These are phyloP conservation scores for Thereva nobilitata DNA, from an alignment of 2,888 invertebrate genomes.

Conservation along the genomic window DNA sequence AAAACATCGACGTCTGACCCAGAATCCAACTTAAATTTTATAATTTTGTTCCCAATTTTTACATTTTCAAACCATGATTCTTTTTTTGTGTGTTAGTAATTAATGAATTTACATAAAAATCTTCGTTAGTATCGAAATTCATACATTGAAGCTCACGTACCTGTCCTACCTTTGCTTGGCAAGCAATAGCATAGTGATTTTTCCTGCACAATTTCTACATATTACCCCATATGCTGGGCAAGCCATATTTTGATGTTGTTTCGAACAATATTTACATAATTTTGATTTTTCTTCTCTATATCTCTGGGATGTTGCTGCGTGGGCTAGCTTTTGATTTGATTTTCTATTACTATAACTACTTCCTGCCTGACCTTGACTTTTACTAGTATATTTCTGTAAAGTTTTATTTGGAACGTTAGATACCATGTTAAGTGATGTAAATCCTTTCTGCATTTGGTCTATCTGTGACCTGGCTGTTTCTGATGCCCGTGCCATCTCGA, in stretches of 20 bases:
- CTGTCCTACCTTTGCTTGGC: conserved; percentile 1
- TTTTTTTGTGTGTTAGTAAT: conserved; percentile 6
- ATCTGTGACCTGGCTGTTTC: conserved; percentile 11
- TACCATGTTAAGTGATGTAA: too few relatives aligned
- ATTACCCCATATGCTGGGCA: conserved; percentile 29
- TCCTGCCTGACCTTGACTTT: too few relatives aligned
- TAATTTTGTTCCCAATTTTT: not conserved
- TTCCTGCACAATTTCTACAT: conserved; percentile 22
- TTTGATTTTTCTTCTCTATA: conserved; percentile 1
- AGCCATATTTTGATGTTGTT: conserved; percentile 6
- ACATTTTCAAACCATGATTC: conserved; percentile 25
- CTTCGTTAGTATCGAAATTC: conserved; percentile 2
- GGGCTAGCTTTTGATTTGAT: not conserved
- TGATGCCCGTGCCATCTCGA: conserved; percentile 26
- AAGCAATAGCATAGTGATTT: conserved; percentile 25
- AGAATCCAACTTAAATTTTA: conserved; percentile 33
- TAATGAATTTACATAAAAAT: not conserved
- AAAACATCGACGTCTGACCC: conserved; percentile 32
- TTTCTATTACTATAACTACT: too few relatives aligned
- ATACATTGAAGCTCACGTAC: not conserved
- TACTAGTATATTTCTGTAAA: conserved; percentile 3
- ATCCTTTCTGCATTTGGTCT: conserved; percentile 10
- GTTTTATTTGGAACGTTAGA: conserved; percentile 1
- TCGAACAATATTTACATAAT: conserved; percentile 6
- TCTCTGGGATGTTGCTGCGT: not conserved